Percentiles rank a stretch among this genome's conserved stretches.
phyloP scores from a whole-genome alignment of 2,888 invertebrate species.

The Drosophila phalerata region DNA sequence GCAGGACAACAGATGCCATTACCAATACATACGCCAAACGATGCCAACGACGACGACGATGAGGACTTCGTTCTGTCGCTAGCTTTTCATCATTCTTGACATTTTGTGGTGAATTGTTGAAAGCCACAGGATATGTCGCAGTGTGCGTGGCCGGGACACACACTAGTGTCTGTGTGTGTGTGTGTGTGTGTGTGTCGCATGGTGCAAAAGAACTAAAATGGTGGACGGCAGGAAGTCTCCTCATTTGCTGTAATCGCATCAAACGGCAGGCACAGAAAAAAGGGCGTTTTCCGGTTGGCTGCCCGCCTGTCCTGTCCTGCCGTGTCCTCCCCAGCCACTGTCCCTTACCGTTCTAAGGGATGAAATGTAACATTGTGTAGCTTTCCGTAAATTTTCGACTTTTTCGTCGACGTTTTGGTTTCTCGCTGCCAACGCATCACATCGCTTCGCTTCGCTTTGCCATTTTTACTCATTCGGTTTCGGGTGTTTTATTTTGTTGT shows the following conservation, averaged over 20 bases:
- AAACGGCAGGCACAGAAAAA: conserved; percentile 72
- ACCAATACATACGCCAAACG: conserved; percentile 53
- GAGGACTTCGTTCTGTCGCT: conserved; percentile 57
- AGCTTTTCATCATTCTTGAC: conserved; percentile 85
- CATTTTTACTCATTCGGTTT: conserved; percentile 58
- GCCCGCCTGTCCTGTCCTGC: conserved; percentile 59
- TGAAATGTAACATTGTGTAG: conserved; percentile 82
- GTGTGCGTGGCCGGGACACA: conserved; percentile 52
- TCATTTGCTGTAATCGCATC: conserved; percentile 82
- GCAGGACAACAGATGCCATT: conserved; percentile 59
- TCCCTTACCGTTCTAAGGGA: conserved; percentile 54
- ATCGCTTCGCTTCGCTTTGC: conserved; percentile 41
- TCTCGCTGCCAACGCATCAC: conserved; percentile 45
- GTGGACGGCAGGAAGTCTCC: conserved; percentile 81
- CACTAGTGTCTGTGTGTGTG: conserved; percentile 2
- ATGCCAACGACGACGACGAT: conserved; percentile 38
- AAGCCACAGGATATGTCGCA: conserved; percentile 83
- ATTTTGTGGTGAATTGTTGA: conserved; percentile 86
- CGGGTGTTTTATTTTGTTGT: conserved; percentile 21
- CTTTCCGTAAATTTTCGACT: conserved; percentile 82
- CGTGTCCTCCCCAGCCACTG: conserved; percentile 5
- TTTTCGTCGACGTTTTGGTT: conserved; percentile 76
- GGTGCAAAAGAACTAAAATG: conserved; percentile 65
- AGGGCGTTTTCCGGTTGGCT: conserved; percentile 85
- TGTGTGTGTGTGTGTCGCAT: conserved; percentile 39